A percentile compares a stretch with the other conserved stretches of the same genome.
These are phyloP conservation scores for Vanessa atalanta DNA, from an alignment of 1,140 invertebrate species.

Conservation along the genomic window DNA sequence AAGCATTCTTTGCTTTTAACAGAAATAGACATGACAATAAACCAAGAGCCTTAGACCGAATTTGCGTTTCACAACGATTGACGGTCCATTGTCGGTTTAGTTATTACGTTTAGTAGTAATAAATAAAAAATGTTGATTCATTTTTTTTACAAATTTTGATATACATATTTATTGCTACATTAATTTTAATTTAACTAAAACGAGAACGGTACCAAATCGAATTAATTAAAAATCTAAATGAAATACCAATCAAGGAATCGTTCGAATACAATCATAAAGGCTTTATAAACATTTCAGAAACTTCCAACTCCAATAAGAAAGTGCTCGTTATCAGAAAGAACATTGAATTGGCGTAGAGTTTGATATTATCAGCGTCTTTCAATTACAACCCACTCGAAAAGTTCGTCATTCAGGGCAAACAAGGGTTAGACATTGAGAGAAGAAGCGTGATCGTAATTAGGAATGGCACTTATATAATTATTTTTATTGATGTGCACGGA, in stretches of 20 bases:
- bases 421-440: neutral
- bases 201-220: too few relatives aligned
- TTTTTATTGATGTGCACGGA: neutral
- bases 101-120: too few relatives aligned
- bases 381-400: constrained; percentile 28
- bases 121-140: too few relatives aligned
- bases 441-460: neutral
- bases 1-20: too few relatives aligned
- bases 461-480: neutral
- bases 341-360: constrained; percentile 25
- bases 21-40: too few relatives aligned
- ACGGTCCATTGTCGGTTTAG: too few relatives aligned
- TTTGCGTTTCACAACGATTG: too few relatives aligned
- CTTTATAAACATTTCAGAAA: constrained; percentile 23
- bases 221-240: constrained; percentile 8
- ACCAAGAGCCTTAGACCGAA: too few relatives aligned
- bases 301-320: constrained; percentile 27
- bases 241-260: constrained; percentile 13
- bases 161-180: too few relatives aligned
- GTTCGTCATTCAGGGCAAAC: constrained; percentile 12
- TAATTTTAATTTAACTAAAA: too few relatives aligned
- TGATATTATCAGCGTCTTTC: constrained; percentile 24
- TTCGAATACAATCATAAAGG: constrained; percentile 20
- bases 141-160: too few relatives aligned
- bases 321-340: constrained; percentile 17